Conservation (phyloP, 2,113 vertebrate genomes). For the Ursus arctos region DNA sequence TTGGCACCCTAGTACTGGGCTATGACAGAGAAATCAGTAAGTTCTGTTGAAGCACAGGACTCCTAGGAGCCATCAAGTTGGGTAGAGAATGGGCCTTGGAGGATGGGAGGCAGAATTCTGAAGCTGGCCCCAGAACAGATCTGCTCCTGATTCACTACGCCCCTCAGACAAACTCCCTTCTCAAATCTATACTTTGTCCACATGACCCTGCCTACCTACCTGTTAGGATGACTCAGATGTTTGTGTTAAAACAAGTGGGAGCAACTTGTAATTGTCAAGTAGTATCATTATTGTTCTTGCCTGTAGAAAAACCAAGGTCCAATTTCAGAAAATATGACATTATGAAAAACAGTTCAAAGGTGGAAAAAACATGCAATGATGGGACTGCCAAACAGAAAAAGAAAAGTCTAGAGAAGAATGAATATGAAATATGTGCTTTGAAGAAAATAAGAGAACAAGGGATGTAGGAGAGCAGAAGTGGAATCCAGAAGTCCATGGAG, state of each 20-base stretch:
- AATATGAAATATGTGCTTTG: neutral
- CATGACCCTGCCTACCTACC: neutral
- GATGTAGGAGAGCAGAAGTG: neutral
- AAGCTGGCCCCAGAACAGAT: neutral
- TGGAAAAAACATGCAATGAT: neutral
- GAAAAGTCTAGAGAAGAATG: neutral
- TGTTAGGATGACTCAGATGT: neutral
- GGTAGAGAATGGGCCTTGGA: neutral
- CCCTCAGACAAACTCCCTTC: neutral
- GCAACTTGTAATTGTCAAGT: neutral
- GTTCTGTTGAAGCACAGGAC: neutral
- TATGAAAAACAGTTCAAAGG: neutral
- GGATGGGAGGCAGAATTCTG: neutral
- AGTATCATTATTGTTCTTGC: neutral
- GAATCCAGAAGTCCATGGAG: neutral
- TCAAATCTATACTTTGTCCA: neutral
- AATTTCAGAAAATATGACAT: neutral
- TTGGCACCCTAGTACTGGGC: neutral
- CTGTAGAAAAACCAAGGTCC: neutral
- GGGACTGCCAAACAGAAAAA: neutral
- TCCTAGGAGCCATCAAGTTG: neutral
- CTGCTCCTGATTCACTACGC: neutral
- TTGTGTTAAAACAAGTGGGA: neutral
- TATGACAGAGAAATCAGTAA: neutral
- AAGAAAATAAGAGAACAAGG: neutral